phyloP scores from a whole-genome alignment of 2,888 invertebrate species.

The Oligia latruncula region DNA sequence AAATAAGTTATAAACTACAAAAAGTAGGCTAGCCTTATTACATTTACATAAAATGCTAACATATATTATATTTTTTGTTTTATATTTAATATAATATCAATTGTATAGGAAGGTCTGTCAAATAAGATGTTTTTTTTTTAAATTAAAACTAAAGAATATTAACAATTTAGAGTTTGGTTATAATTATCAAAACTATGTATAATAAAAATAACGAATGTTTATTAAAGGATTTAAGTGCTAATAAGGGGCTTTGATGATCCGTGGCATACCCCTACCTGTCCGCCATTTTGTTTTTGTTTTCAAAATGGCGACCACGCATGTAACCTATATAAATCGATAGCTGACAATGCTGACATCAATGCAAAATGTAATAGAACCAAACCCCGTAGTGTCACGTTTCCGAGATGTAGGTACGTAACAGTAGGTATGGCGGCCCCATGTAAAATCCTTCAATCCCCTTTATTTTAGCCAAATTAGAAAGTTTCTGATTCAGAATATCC shows the following conservation, averaged over 20 bases:
- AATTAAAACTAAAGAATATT: neutral
- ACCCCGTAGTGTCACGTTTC: neutral
- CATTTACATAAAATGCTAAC: constrained; percentile 74
- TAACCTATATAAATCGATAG: neutral
- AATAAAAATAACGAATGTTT: neutral
- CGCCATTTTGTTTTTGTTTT: neutral
- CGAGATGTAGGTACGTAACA: neutral
- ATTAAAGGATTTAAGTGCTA: neutral
- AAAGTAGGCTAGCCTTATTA: constrained; percentile 73
- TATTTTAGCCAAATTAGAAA: neutral
- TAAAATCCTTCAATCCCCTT: too few relatives aligned
- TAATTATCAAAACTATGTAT: neutral
- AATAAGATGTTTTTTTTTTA: neutral
- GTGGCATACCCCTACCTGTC: neutral
- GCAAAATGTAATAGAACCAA: neutral
- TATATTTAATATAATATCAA: constrained; percentile 66
- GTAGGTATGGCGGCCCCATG: too few relatives aligned
- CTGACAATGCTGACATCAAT: neutral
- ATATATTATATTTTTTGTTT: constrained; percentile 73
- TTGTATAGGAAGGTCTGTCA: constrained; percentile 61
- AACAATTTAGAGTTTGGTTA: neutral
- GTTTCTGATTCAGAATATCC: neutral
- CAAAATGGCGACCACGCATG: neutral
- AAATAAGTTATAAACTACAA: constrained; percentile 66
- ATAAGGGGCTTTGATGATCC: neutral